These are phyloP conservation scores for Watsonalla binaria DNA, from an alignment of 2,888 invertebrate species.

Conservation along the genomic window DNA sequence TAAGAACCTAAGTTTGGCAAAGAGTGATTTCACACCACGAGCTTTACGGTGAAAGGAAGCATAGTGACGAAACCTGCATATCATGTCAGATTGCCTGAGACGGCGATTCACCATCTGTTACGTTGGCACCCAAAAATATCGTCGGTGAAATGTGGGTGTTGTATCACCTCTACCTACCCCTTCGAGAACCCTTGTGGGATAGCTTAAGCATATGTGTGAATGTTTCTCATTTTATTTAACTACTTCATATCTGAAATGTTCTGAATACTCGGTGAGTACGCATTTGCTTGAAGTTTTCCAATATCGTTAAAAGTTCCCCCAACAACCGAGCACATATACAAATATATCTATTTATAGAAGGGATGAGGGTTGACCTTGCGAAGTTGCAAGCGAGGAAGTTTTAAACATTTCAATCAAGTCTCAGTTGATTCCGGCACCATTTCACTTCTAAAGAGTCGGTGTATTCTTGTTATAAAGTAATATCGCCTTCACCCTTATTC, in stretches of 20 bases:
- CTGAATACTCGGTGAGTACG: background rate
- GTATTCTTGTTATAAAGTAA: conserved; percentile 33
- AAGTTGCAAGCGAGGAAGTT: conserved; percentile 4
- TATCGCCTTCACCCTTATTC: conserved; percentile 29
- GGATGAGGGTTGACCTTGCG: conserved; percentile 1
- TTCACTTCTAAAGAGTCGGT: conserved; percentile 29
- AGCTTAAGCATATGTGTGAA: too few species aligned
- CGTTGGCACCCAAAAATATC: too few species aligned
- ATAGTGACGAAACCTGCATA: too few species aligned
- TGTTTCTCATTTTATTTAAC: too few species aligned
- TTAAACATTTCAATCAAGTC: conserved; percentile 32
- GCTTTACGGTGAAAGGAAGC: too few species aligned
- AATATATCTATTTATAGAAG: background rate
- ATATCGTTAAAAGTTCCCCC: background rate
- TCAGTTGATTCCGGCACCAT: conserved; percentile 15
- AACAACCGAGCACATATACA: background rate
- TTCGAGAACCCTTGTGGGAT: too few species aligned
- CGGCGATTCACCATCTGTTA: too few species aligned
- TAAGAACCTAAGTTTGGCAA: too few species aligned
- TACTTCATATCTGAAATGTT: background rate
- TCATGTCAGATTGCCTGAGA: too few species aligned
- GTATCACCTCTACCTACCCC: too few species aligned
- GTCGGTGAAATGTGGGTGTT: too few species aligned
- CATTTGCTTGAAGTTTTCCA: background rate
- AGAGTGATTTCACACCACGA: too few species aligned